Evolutionary conservation across 2,113 vertebrate genomes (phyloP).

Genomic region (Salvator merianae): DNA sequence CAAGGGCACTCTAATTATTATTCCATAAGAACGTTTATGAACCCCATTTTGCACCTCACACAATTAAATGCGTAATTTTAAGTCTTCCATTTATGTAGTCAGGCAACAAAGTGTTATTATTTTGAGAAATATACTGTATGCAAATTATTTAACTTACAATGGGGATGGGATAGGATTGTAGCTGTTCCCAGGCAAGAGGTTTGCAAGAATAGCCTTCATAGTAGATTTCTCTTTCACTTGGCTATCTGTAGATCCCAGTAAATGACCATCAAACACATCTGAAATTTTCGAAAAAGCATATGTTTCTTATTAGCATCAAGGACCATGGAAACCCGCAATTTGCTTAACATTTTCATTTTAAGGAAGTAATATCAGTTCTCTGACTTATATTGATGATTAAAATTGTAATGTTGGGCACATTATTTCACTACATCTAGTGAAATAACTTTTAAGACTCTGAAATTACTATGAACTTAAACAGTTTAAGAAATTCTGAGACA

Average conservation of each 20-base stretch:
- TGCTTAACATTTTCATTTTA: background rate
- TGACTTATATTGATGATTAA: background rate
- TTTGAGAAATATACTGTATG: background rate
- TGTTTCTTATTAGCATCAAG: background rate
- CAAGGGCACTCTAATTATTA: background rate
- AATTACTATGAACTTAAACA: background rate
- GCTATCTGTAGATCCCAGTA: constrained; percentile 90
- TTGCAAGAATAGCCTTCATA: constrained; percentile 98
- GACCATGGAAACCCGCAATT: background rate
- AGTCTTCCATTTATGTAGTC: background rate
- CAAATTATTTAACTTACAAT: constrained; percentile 83
- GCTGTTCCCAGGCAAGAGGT: constrained; percentile 95
- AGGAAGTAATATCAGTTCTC: background rate
- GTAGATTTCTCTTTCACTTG: constrained; percentile 99
- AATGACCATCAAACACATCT: constrained; percentile 96
- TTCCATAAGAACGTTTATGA: background rate
- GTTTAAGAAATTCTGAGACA: background rate
- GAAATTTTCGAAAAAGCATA: background rate
- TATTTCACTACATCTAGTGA: background rate
- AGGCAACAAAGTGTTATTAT: background rate
- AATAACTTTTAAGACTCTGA: background rate
- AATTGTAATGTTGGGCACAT: background rate
- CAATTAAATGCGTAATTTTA: background rate
- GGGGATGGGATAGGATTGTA: constrained; percentile 95
- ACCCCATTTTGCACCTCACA: background rate